Evolutionary conservation across 2,113 vertebrate genomes (phyloP).

Genomic region (Tenrec ecaudatus): DNA sequence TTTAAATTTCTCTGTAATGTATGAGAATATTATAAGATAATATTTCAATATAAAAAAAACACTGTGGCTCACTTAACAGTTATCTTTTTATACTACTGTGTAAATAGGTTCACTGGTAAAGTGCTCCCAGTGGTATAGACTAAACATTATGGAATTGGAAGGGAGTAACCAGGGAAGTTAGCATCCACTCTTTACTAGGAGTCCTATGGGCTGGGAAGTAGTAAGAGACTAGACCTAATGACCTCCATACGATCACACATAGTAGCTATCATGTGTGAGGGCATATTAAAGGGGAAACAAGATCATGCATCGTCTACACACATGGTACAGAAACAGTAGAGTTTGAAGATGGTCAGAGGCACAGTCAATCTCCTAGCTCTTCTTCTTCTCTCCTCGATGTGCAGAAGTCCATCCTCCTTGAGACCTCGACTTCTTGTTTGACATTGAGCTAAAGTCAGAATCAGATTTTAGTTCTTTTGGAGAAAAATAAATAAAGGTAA

Average conservation of each 20-base stretch:
- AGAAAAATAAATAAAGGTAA: neutral
- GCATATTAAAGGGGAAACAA: neutral
- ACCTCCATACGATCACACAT: neutral
- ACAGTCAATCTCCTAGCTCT: fast-evolving
- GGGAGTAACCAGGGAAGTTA: neutral
- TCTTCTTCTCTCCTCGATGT: neutral
- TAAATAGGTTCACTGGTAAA: slow-evolving; percentile 15
- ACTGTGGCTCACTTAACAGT: neutral
- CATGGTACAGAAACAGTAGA: neutral
- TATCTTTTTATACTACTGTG: neutral
- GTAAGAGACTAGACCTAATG: neutral
- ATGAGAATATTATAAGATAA: neutral
- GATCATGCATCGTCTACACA: neutral
- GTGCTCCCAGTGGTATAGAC: neutral
- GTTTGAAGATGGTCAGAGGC: neutral
- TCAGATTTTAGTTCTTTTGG: neutral
- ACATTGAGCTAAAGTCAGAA: neutral
- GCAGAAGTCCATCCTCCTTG: too few species aligned
- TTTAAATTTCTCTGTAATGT: slow-evolving; percentile 16
- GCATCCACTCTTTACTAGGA: neutral
- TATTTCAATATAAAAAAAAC: slow-evolving; percentile 21
- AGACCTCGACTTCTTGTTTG: neutral
- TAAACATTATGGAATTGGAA: neutral
- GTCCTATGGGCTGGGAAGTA: neutral
- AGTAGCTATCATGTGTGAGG: neutral